Conservation (phyloP, 2,797 vertebrate genomes). For the Sebastes cheni region DNA sequence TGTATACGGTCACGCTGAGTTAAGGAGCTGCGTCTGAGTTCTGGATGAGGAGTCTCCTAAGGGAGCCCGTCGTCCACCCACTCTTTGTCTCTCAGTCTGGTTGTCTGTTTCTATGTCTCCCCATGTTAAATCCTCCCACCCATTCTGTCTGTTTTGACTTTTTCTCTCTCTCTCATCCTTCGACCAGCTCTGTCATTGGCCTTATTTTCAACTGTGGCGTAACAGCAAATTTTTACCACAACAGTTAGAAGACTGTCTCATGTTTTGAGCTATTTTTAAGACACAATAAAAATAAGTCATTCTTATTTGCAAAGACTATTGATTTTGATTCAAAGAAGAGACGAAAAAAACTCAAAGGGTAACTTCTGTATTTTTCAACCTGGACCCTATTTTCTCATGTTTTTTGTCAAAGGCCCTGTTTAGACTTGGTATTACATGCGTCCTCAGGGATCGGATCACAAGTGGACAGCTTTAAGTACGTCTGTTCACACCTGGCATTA, state of each 20-base stretch:
- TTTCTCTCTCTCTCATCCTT: conserved; percentile 23
- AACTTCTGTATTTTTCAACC: not conserved
- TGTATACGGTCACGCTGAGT: conserved; percentile 69
- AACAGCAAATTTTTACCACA: conserved; percentile 21
- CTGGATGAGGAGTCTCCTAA: conserved; percentile 55
- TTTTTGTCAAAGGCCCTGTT: not conserved
- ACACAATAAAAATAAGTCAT: not conserved
- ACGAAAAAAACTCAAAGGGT: not conserved
- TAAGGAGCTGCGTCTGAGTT: conserved; percentile 61
- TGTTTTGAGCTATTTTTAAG: conserved; percentile 16
- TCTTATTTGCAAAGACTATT: not conserved
- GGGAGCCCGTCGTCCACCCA: conserved; percentile 69
- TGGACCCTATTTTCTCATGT: not conserved
- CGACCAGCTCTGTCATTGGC: not conserved
- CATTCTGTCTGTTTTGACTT: conserved; percentile 52
- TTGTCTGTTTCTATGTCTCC: conserved; percentile 54
- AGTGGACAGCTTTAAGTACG: too few species aligned
- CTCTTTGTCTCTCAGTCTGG: conserved; percentile 66
- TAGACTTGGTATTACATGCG: too few species aligned
- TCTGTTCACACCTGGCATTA: too few species aligned
- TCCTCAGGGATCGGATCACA: too few species aligned
- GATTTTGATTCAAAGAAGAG: not conserved
- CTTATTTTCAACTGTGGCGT: conserved; percentile 25
- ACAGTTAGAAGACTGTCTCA: not conserved
- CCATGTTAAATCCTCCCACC: conserved; percentile 65